Percentiles rank a stretch among this genome's conserved stretches.
phyloP scores from a whole-genome alignment of 2,113 vertebrate genomes.

The Larimichthys crocea region DNA sequence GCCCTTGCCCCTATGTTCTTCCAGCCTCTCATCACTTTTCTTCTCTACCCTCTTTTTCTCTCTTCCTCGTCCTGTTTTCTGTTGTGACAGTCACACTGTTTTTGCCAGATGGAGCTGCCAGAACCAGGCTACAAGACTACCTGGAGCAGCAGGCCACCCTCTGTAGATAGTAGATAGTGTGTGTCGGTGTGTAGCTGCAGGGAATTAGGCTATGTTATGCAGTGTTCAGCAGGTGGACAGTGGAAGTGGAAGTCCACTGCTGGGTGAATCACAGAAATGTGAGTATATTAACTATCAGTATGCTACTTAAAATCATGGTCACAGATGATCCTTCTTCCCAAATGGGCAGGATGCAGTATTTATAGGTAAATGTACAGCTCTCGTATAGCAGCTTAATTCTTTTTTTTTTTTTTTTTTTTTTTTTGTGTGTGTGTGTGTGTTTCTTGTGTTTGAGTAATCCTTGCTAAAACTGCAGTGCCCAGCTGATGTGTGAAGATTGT shows the following conservation, averaged over 20 bases:
- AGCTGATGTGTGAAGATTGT: too few relatives aligned
- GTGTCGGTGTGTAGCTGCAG: constrained; percentile 32
- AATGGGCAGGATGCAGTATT: background rate
- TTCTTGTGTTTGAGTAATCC: too few relatives aligned
- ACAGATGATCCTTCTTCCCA: background rate
- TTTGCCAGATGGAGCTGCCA: constrained; percentile 66
- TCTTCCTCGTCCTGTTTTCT: constrained; percentile 18
- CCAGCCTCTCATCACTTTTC: too few relatives aligned
- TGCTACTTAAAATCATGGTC: background rate
- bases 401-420: background rate
- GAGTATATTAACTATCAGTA: background rate
- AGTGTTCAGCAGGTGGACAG: constrained; percentile 35
- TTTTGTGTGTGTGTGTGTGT: background rate
- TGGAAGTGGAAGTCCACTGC: background rate
- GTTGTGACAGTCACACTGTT: constrained; percentile 26
- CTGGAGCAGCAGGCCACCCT: constrained; percentile 59
- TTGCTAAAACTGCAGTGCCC: too few relatives aligned
- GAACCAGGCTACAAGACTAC: constrained; percentile 48
- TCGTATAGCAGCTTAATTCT: background rate
- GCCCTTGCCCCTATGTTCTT: background rate
- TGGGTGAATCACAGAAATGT: constrained; percentile 21
- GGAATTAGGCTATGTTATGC: constrained; percentile 30
- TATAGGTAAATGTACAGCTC: background rate
- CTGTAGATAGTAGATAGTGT: constrained; percentile 30
- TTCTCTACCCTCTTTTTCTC: background rate